Conservation (phyloP, 2,797 vertebrate genomes). For the Sparus aurata region DNA sequence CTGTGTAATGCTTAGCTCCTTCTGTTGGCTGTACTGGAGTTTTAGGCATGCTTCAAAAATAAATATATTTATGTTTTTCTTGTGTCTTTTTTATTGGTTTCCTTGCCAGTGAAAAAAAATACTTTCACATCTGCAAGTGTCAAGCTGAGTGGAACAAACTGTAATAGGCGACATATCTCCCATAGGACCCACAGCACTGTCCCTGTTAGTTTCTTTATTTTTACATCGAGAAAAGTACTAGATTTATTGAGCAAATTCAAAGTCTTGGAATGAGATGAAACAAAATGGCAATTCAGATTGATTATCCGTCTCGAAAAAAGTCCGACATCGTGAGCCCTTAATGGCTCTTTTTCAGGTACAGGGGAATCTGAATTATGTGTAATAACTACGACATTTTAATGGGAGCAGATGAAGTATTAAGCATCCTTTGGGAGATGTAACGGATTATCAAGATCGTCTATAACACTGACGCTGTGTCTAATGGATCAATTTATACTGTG, state of each 20-base stretch:
- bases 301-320: background rate
- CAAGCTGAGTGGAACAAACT: background rate
- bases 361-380: background rate
- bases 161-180: background rate
- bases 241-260: background rate
- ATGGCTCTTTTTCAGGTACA: background rate
- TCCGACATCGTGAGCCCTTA: background rate
- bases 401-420: background rate
- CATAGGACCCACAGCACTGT: background rate
- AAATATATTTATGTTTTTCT: constrained; percentile 82
- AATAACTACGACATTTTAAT: background rate
- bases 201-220: background rate
- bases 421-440: background rate
- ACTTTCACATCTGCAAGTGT: background rate
- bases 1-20: constrained; percentile 68
- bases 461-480: background rate
- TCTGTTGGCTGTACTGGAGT: constrained; percentile 71
- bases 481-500: background rate
- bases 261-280: background rate
- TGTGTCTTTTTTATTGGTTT: constrained; percentile 32
- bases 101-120: background rate
- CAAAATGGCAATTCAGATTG: background rate
- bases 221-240: background rate
- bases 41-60: constrained; percentile 78
- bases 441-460: background rate